Conservation (phyloP, 2,888 invertebrate genomes). For the Orthosia gothica region DNA sequence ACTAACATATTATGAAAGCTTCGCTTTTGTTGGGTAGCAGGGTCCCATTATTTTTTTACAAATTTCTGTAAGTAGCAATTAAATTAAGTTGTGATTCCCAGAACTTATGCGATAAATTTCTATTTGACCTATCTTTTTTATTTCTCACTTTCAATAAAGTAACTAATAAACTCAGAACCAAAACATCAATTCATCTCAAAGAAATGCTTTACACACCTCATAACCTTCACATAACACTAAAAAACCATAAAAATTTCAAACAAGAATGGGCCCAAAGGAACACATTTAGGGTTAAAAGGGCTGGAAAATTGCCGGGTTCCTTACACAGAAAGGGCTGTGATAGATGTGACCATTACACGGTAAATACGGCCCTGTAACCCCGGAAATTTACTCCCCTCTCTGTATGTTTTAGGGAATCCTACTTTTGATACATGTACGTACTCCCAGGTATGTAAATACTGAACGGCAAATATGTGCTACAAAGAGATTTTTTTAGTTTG, state of each 20-base stretch:
- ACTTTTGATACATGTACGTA: constrained; percentile 44
- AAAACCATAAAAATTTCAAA: constrained; percentile 42
- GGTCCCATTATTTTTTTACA: too few species aligned
- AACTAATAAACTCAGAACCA: not conserved
- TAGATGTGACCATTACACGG: constrained; percentile 66
- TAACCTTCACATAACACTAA: constrained; percentile 3
- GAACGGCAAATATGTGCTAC: constrained; percentile 40
- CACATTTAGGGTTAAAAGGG: constrained; percentile 47
- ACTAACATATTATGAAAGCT: too few species aligned
- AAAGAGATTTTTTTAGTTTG: constrained; percentile 41
- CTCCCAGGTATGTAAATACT: constrained; percentile 50
- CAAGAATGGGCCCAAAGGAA: constrained; percentile 35
- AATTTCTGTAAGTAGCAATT: too few species aligned
- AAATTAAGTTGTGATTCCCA: too few species aligned
- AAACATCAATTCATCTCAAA: not conserved
- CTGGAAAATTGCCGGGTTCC: constrained; percentile 54
- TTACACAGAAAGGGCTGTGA: constrained; percentile 56
- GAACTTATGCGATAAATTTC: too few species aligned
- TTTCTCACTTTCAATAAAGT: too few species aligned
- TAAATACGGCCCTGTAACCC: constrained; percentile 58
- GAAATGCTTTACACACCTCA: not conserved
- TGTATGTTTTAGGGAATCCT: constrained; percentile 56
- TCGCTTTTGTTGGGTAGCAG: too few species aligned
- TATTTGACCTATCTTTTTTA: too few species aligned
- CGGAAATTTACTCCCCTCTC: constrained; percentile 51